Base-by-base conservation (phyloP, 2,888 invertebrate genomes). In the Onchidella celtica region DNA sequence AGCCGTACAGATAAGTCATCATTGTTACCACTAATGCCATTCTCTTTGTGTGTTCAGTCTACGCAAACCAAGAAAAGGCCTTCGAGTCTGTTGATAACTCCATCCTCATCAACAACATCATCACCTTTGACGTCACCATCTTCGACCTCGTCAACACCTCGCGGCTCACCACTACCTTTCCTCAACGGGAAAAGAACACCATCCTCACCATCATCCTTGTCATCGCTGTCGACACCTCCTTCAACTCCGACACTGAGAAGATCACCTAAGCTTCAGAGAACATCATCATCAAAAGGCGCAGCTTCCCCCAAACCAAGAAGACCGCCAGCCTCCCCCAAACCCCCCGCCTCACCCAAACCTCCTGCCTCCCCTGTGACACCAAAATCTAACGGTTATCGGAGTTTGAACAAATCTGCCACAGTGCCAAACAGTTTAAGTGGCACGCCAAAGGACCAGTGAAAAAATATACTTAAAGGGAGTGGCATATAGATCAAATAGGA, bases 101-200 rank as follows among this genome's bases (percentile, higher is more conserved):
- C 38, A 38, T 11, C 40, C 21, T 68, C 68, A 38, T 34, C 32
- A 47, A 57, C 77, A 65, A 66, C 38, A 4, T 65, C 76, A 34
- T 55, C 66, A 38, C 47, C 76, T 0, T 24, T 47, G 34, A 65
- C 63, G 9, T 40, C 38, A 61, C 38, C 36, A 17, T 63, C 65
- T 21, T 27, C 65, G 21, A 38, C 40, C 63, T 75, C 75, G 55
- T 27, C 55, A 47, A 29, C 27, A 55, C 21, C 72, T 55, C 4
- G 17, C 21, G 3, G 55, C 14, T n/a, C 69, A 40, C 40, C 40
- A 70, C n/a, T 14, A 27, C n/a, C n/a, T n/a, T n/a, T n/a, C n/a
- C 14, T 21, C 1, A 55, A 11, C 32, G 55, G 29, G 21, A 24
- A 57, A 29, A 55, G 3, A 1, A 68, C 36, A 68, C 21, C 68